A percentile compares a stretch with the other conserved stretches of the same genome.
These are phyloP conservation scores for Capitulum mitella DNA, from an alignment of 2,888 invertebrate genomes.

Conservation along the genomic window DNA sequence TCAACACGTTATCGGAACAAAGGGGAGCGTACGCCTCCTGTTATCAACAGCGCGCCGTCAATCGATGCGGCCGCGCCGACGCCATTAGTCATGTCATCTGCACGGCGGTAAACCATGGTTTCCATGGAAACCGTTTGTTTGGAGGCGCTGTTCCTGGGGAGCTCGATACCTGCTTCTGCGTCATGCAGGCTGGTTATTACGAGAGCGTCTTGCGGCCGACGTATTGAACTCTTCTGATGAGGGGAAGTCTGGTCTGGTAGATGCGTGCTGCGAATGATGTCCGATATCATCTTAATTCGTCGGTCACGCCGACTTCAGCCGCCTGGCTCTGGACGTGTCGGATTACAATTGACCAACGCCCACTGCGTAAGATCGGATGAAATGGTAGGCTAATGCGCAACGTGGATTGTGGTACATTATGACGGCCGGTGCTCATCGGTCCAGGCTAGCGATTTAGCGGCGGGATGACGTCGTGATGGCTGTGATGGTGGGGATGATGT, in stretches of 20 bases:
- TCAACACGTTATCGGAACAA: not conserved
- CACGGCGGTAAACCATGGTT: not conserved
- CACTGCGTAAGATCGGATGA: too few species aligned
- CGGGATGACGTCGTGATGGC: too few species aligned
- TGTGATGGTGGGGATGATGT: too few species aligned
- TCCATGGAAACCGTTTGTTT: constrained; percentile 1
- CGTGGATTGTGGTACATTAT: too few species aligned
- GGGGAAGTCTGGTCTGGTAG: not conserved
- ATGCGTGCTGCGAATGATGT: not conserved
- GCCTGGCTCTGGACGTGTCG: not conserved
- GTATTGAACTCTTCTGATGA: not conserved
- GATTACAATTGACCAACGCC: too few species aligned
- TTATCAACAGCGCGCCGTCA: not conserved
- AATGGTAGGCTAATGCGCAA: too few species aligned
- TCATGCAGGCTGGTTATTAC: too few species aligned
- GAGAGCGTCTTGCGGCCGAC: too few species aligned
- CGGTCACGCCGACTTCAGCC: not conserved
- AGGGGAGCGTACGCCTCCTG: not conserved
- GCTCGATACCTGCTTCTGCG: too few species aligned
- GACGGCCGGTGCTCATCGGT: too few species aligned
- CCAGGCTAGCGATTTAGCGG: too few species aligned
- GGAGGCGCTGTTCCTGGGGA: not conserved
- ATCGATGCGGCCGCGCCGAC: not conserved
- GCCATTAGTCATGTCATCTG: not conserved
- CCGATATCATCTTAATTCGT: not conserved